A percentile compares a stretch with the other conserved stretches of the same genome.
phyloP scores from a whole-genome alignment of 2,797 vertebrate genomes.

The Onychomys arenicola region DNA sequence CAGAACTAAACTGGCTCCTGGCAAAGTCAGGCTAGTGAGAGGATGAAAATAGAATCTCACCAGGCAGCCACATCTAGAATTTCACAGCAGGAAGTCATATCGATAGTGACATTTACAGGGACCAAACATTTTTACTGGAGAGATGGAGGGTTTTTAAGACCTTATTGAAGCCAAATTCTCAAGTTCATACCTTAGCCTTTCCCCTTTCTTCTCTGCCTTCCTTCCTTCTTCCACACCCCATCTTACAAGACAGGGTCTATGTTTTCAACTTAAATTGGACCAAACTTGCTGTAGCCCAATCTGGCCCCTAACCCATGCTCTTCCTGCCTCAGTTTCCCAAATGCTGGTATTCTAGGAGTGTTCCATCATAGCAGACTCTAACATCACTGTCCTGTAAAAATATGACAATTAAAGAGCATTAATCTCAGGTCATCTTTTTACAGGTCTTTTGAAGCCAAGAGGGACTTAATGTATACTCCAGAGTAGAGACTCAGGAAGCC shows the following conservation, averaged over 20 bases:
- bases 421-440: background rate
- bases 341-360: background rate
- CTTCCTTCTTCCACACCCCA: background rate
- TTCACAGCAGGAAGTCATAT: conserved; percentile 50
- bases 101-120: conserved; percentile 74
- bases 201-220: background rate
- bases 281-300: background rate
- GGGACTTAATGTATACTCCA: background rate
- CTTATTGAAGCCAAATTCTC: conserved; percentile 36
- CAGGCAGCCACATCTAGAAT: conserved; percentile 65
- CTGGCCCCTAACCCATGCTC: background rate
- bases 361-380: background rate
- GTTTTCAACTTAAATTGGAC: background rate
- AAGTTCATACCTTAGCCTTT: background rate
- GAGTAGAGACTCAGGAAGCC: background rate
- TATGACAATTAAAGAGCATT: background rate
- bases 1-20: conserved; percentile 68
- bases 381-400: background rate
- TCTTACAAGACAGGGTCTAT: background rate
- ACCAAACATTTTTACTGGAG: conserved; percentile 63
- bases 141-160: conserved; percentile 62
- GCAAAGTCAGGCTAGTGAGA: conserved; percentile 56
- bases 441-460: background rate
- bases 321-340: background rate
- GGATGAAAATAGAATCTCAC: conserved; percentile 39